Percentiles rank a stretch among this genome's conserved stretches.
These are phyloP conservation scores for Macroglossus sobrinus DNA, from an alignment of 2,113 vertebrate genomes.

Conservation along the genomic window DNA sequence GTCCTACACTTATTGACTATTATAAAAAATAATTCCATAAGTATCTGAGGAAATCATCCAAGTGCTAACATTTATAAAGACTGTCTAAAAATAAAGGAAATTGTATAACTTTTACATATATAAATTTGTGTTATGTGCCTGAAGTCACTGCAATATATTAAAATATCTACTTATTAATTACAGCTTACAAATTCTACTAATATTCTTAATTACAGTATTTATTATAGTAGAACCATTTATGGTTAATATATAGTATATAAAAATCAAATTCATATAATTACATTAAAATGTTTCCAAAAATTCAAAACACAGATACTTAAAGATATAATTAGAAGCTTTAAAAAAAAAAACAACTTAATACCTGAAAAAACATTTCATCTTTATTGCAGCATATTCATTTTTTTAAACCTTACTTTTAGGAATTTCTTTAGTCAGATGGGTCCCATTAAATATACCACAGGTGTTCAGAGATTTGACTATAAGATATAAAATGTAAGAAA, in stretches of 20 bases:
- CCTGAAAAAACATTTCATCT: not conserved
- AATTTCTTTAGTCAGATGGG: not conserved
- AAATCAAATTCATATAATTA: not conserved
- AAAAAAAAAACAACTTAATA: not conserved
- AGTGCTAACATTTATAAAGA: not conserved
- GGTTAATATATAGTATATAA: not conserved
- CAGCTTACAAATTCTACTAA: not conserved
- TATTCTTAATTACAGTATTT: not conserved
- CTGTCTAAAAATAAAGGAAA: not conserved
- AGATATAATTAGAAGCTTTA: not conserved
- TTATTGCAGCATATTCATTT: conserved; percentile 16
- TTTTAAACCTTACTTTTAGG: conserved; percentile 48
- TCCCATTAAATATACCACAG: conserved; percentile 32
- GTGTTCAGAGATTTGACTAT: conserved; percentile 51
- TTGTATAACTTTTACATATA: not conserved
- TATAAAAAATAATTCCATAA: not conserved
- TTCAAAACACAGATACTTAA: not conserved
- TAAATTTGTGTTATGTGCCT: not conserved
- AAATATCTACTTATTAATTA: not conserved
- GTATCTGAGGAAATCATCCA: not conserved
- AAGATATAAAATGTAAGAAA: conserved; percentile 37
- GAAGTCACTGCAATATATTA: not conserved
- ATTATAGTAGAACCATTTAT: not conserved
- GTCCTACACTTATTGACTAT: not conserved
- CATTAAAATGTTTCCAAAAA: not conserved